Percentiles rank a stretch among this genome's conserved stretches.
phyloP scores from a whole-genome alignment of 2,888 invertebrate species.

The Lissonota sp. region DNA sequence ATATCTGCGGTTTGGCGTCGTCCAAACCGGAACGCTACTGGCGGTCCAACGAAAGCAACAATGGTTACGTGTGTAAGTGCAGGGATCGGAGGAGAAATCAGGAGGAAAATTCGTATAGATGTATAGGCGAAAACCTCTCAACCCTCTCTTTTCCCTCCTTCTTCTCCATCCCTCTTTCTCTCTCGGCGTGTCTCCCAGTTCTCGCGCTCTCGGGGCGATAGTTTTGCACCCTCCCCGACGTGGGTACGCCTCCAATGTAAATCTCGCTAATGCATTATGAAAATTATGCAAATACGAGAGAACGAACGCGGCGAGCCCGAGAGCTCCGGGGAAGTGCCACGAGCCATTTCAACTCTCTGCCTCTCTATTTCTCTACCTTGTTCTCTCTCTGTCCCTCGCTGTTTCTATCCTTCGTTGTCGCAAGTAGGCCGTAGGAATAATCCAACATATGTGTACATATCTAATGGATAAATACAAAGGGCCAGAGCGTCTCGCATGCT shows the following conservation, averaged over 20 bases:
- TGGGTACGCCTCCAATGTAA: constrained; percentile 70
- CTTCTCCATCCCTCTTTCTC: constrained; percentile 34
- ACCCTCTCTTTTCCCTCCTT: constrained; percentile 17
- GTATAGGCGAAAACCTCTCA: constrained; percentile 47
- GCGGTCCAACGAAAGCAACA: constrained; percentile 15
- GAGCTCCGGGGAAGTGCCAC: constrained; percentile 44
- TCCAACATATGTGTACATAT: constrained; percentile 57
- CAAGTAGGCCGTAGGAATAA: constrained; percentile 57
- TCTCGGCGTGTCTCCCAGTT: constrained; percentile 28
- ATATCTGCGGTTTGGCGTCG: constrained; percentile 51
- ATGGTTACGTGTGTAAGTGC: constrained; percentile 11
- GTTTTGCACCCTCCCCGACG: constrained; percentile 53
- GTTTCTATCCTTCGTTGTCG: background rate
- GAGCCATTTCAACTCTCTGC: constrained; percentile 49
- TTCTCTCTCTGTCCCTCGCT: constrained; percentile 9
- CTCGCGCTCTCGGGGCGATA: constrained; percentile 50
- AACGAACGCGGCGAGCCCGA: constrained; percentile 41
- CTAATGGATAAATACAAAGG: constrained; percentile 56
- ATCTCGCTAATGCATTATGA: constrained; percentile 77
- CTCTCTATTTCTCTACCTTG: constrained; percentile 3
- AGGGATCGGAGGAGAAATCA: constrained; percentile 23
- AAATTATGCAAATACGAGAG: constrained; percentile 76
- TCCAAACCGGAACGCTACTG: constrained; percentile 28
- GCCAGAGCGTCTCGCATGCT: constrained; percentile 2
- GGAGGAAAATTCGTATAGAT: constrained; percentile 19